Percentiles rank a stretch among this genome's conserved stretches.
Conservation (phyloP, 2,888 invertebrate genomes). For the Machimus rusticus region DNA sequence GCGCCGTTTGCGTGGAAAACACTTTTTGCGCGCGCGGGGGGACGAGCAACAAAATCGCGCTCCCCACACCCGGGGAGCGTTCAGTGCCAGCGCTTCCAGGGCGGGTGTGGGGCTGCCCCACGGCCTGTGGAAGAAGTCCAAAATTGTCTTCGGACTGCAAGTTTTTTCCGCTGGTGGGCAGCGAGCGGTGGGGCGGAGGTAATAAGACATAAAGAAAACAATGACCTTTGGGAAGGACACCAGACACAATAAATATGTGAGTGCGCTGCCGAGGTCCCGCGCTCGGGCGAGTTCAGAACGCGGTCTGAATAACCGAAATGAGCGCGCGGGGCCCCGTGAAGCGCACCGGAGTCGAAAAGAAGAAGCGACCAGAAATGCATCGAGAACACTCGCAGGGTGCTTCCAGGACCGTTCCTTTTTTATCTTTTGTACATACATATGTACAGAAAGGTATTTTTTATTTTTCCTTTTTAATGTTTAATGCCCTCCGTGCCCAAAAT, state of each 20-base stretch:
- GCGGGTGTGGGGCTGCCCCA: neutral
- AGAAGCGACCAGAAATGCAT: neutral
- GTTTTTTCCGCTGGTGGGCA: neutral
- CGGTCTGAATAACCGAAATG: constrained; percentile 15
- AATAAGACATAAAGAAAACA: constrained; percentile 46
- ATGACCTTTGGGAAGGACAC: constrained; percentile 50
- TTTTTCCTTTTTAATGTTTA: neutral
- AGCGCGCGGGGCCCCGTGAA: neutral
- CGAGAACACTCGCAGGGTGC: neutral
- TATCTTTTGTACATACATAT: neutral
- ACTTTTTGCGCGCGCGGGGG: neutral
- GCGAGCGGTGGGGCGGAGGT: neutral
- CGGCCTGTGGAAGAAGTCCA: neutral
- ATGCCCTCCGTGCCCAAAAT: constrained; percentile 24
- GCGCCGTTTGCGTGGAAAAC: neutral
- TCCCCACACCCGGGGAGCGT: neutral
- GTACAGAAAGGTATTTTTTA: neutral
- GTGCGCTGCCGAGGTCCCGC: neutral
- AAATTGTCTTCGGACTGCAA: constrained; percentile 18
- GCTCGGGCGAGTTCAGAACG: neutral
- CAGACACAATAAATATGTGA: constrained; percentile 52
- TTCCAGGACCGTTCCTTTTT: neutral
- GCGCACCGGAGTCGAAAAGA: neutral
- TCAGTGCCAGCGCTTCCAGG: neutral
- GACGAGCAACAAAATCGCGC: neutral